These are phyloP conservation scores for Nineta flava DNA, from an alignment of 2,888 invertebrate genomes.

Conservation along the genomic window DNA sequence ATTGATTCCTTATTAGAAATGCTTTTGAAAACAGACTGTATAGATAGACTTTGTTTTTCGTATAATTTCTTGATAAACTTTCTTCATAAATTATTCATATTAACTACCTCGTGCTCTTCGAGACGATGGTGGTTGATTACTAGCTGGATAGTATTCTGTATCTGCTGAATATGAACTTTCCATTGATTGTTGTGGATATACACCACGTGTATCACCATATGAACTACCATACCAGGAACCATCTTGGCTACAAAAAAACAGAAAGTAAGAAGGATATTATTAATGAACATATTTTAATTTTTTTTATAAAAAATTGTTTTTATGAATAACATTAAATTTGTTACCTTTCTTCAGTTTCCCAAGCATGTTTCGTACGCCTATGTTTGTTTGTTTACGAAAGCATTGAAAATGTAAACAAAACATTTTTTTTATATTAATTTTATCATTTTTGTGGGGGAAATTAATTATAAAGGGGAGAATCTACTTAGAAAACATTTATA, in stretches of 20 bases:
- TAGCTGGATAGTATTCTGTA: slow-evolving; percentile 28
- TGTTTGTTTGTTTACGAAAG: too few relatives aligned
- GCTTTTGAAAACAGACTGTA: too few relatives aligned
- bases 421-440: too few relatives aligned
- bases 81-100: too few relatives aligned
- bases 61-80: too few relatives aligned
- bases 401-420: too few relatives aligned
- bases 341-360: slow-evolving; percentile 40
- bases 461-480: too few relatives aligned
- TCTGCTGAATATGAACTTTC: slow-evolving; percentile 26
- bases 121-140: slow-evolving; percentile 17
- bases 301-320: not conserved
- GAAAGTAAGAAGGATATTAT: not conserved
- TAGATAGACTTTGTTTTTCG: too few relatives aligned
- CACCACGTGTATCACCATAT: slow-evolving; percentile 25
- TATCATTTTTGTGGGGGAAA: too few relatives aligned
- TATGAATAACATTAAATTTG: not conserved
- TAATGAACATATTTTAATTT: not conserved
- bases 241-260: slow-evolving; percentile 33
- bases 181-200: slow-evolving; percentile 22
- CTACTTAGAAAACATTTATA: too few relatives aligned
- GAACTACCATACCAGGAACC: slow-evolving; percentile 35
- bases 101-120: slow-evolving; percentile 19
- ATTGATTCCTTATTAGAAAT: too few relatives aligned
- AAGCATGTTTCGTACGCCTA: slow-evolving; percentile 36